Percentiles rank a stretch among this genome's conserved stretches.
Conservation (phyloP, 30 jellyfish, hydroid and myxozoan species). For the Nemopilema nomurai region DNA sequence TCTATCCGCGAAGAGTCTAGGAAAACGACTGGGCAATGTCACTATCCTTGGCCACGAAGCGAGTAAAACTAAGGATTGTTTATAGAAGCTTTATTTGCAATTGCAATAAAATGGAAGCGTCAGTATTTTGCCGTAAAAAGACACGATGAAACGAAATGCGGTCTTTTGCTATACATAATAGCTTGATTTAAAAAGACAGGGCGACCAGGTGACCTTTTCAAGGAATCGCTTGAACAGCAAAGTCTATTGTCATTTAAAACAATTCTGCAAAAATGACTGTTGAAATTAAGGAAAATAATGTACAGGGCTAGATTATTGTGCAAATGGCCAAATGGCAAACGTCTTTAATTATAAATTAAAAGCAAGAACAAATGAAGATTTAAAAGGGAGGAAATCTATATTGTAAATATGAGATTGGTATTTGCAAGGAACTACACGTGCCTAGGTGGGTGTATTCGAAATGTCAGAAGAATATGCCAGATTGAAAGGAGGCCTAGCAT, state of each 20-base stretch:
- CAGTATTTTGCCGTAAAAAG: slow-evolving; percentile 1
- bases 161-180: neutral
- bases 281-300: neutral
- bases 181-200: neutral
- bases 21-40: slow-evolving; percentile 19
- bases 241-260: slow-evolving; percentile 17
- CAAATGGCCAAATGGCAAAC: neutral
- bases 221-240: slow-evolving; percentile 10
- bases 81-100: slow-evolving; percentile 32
- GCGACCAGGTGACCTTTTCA: slow-evolving; percentile 43
- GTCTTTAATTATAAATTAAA: neutral
- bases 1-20: slow-evolving; percentile 3
- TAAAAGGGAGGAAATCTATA: neutral
- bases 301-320: neutral
- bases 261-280: neutral
- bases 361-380: neutral
- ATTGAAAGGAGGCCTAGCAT: neutral
- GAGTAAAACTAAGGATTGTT: slow-evolving; percentile 15
- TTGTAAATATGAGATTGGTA: neutral
- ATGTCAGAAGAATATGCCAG: neutral
- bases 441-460: neutral
- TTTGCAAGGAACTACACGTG: neutral
- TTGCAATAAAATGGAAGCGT: slow-evolving; percentile 30
- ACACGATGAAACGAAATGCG: slow-evolving; percentile 1
- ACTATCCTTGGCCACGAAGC: slow-evolving; percentile 6